A percentile compares a stretch with the other conserved stretches of the same genome.
phyloP scores from a whole-genome alignment of 64 coral and sea anemone species.

The Dendrophyllia cribrosa region DNA sequence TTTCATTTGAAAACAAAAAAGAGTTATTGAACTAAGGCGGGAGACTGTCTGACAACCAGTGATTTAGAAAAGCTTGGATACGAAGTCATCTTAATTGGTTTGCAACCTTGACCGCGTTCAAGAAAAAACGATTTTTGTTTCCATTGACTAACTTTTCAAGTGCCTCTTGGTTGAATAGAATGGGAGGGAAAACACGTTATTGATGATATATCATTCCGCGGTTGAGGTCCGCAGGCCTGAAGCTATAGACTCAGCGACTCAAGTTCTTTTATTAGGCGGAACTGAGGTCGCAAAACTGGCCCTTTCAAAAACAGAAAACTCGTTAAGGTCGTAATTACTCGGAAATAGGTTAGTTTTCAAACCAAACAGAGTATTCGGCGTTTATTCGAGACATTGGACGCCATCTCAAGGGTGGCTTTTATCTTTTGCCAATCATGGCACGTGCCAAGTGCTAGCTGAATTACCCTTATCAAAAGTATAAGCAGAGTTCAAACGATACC shows the following conservation, averaged over 20 bases:
- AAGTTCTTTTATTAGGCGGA: background rate
- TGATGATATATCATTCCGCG: background rate
- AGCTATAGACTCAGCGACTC: background rate
- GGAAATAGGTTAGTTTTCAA: conserved; percentile 33
- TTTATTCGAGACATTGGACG: conserved; percentile 1
- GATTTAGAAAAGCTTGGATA: background rate
- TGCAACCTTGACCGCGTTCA: background rate
- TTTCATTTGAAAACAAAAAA: background rate
- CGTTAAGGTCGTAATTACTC: conserved; percentile 22
- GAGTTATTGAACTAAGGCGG: background rate
- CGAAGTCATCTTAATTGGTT: background rate
- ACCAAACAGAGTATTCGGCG: conserved; percentile 22
- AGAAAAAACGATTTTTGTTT: background rate
- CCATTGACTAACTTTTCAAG: conserved; percentile 1
- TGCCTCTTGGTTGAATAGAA: conserved; percentile 8
- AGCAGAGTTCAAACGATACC: conserved; percentile 71
- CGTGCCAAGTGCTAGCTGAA: conserved; percentile 27
- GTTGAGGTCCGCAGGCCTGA: background rate
- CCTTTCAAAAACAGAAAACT: conserved; percentile 27
- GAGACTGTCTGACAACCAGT: background rate
- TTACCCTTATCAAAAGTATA: conserved; percentile 34
- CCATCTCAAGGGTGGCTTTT: conserved; percentile 38
- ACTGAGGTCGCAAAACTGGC: background rate
- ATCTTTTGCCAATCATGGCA: conserved; percentile 39
- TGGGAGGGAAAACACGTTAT: background rate